Conservation (phyloP, 2,113 vertebrate species). For the Syngnathus typhle region DNA sequence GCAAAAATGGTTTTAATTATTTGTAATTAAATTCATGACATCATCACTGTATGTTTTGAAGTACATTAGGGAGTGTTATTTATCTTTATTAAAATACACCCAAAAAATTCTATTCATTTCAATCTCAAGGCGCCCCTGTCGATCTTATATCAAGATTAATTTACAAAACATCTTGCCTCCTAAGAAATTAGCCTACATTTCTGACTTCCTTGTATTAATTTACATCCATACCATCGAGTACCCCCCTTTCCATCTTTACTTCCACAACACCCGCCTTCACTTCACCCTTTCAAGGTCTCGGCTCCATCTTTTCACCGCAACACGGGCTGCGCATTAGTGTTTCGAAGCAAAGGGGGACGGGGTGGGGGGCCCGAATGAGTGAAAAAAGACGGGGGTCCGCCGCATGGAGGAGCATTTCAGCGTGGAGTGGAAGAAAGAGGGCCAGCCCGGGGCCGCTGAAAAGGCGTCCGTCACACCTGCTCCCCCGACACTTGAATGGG, state of each 20-base stretch:
- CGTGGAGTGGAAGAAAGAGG: conserved; percentile 52
- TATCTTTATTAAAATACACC: too few species aligned
- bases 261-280: conserved; percentile 33
- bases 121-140: too few species aligned
- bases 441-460: conserved; percentile 38
- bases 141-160: not conserved
- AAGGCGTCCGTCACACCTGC: conserved; percentile 61
- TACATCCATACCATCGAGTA: conserved; percentile 11
- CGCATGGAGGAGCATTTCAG: conserved; percentile 58
- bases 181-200: not conserved
- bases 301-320: conserved; percentile 77
- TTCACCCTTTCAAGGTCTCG: conserved; percentile 70
- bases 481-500: conserved; percentile 29
- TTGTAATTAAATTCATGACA: too few species aligned
- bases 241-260: conserved; percentile 1
- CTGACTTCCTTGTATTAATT: not conserved
- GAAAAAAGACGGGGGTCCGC: conserved; percentile 40
- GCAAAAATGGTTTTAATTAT: too few species aligned
- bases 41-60: too few species aligned
- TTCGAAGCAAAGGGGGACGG: conserved; percentile 72
- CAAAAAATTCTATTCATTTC: too few species aligned
- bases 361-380: conserved; percentile 47
- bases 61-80: too few species aligned
- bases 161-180: too few species aligned
- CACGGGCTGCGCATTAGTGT: conserved; percentile 45